Evolutionary conservation across 2,797 vertebrate species (phyloP).

Genomic region (Pampus argenteus): DNA sequence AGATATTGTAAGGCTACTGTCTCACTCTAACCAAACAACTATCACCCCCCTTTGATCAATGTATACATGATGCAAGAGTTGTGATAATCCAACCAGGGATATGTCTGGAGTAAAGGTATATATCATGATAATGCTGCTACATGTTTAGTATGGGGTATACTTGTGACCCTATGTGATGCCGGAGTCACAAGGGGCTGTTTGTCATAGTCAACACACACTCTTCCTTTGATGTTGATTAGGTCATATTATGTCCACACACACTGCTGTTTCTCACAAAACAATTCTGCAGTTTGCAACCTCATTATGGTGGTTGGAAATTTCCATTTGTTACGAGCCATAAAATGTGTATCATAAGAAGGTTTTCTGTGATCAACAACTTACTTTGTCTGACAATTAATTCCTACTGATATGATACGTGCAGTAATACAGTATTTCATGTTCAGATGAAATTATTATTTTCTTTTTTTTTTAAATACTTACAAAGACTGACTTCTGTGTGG

Average conservation of each 20-base stretch:
- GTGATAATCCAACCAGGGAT: not conserved
- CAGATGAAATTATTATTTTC: too few relatives aligned
- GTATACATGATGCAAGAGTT: not conserved
- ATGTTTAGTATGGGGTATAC: not conserved
- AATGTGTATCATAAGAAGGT: not conserved
- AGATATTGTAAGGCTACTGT: not conserved
- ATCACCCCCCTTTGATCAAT: not conserved
- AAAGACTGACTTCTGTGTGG: not conserved
- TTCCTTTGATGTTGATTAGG: not conserved
- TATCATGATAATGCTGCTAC: not conserved
- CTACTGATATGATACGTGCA: not conserved
- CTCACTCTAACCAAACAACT: not conserved
- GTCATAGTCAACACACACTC: not conserved
- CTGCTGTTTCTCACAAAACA: not conserved
- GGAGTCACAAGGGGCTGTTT: not conserved
- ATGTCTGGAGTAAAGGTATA: not conserved
- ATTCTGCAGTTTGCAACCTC: not conserved
- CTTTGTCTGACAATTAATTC: not conserved
- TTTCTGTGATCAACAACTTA: not conserved
- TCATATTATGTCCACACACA: not conserved
- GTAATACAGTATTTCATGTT: not conserved
- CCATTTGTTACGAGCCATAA: not conserved
- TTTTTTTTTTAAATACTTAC: too few relatives aligned
- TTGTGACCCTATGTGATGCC: not conserved
- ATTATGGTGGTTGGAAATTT: not conserved